A percentile compares a stretch with the other conserved stretches of the same genome.
phyloP scores from a whole-genome alignment of 2,888 invertebrate species.

The Ormia ochracea region DNA sequence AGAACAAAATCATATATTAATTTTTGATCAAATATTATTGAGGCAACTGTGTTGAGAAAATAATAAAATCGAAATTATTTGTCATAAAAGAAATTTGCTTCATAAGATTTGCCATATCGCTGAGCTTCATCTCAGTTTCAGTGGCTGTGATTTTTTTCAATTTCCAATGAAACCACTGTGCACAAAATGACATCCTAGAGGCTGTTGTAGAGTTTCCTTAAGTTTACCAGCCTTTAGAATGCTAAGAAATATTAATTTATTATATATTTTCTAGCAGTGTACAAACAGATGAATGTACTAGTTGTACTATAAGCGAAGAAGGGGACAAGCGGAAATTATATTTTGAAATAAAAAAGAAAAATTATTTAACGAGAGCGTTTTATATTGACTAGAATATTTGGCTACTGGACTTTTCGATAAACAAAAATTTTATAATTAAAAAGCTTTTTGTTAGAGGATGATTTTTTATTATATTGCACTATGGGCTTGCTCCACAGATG shows the following conservation, averaged over 20 bases:
- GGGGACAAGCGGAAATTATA: background rate
- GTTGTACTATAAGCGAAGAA: background rate
- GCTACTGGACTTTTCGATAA: background rate
- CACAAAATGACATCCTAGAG: slow-evolving; percentile 13
- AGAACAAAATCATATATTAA: background rate
- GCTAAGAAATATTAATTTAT: background rate
- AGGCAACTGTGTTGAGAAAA: background rate
- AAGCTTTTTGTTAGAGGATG: background rate
- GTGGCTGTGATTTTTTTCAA: background rate
- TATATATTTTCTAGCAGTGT: background rate
- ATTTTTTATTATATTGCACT: background rate
- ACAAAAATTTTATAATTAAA: background rate
- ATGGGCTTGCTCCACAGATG: background rate
- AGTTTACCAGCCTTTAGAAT: background rate
- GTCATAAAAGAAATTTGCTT: slow-evolving; percentile 2
- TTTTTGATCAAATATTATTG: background rate
- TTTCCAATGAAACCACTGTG: background rate
- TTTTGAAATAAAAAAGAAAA: too few species aligned
- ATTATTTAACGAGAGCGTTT: background rate
- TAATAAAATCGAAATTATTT: slow-evolving; percentile 2
- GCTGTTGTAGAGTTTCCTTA: background rate
- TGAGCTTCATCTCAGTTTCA: slow-evolving; percentile 11
- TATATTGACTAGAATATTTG: background rate
- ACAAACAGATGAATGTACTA: slow-evolving; percentile 11
- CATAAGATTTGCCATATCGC: background rate